Conservation (phyloP, 2,888 invertebrate genomes). For the Gandaritis pyraliata region DNA sequence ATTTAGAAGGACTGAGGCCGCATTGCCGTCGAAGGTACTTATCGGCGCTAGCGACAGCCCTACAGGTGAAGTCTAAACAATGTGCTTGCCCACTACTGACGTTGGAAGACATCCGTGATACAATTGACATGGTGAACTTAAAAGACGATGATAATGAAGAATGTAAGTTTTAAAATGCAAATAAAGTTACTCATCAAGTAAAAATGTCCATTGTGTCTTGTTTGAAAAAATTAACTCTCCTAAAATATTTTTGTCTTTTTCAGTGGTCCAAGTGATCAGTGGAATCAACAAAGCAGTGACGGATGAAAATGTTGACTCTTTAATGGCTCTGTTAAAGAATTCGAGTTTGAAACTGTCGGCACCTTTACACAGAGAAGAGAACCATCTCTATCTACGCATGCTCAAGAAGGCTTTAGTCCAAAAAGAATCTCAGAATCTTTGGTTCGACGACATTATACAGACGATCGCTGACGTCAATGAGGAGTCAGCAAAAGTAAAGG, state of each 20-base stretch:
- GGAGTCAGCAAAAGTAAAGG: slow-evolving; percentile 79
- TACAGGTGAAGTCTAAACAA: slow-evolving; percentile 76
- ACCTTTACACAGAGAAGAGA: slow-evolving; percentile 75
- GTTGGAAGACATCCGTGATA: slow-evolving; percentile 87
- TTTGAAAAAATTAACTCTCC: background rate
- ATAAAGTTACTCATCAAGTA: background rate
- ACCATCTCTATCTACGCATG: slow-evolving; percentile 80
- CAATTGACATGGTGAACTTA: slow-evolving; percentile 86
- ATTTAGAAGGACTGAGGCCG: slow-evolving; percentile 79
- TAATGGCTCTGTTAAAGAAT: slow-evolving; percentile 78
- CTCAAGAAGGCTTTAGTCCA: slow-evolving; percentile 78
- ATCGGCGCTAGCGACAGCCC: slow-evolving; percentile 72
- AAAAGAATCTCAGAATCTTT: slow-evolving; percentile 84
- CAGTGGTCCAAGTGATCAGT: slow-evolving; percentile 84
- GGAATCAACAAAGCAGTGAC: slow-evolving; percentile 85
- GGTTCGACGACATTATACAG: slow-evolving; percentile 84
- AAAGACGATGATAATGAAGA: slow-evolving; percentile 85
- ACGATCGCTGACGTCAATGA: slow-evolving; percentile 74
- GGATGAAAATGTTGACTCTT: slow-evolving; percentile 75
- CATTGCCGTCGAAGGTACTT: slow-evolving; percentile 84
- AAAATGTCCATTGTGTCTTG: background rate
- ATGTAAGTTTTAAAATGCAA: slow-evolving; percentile 56
- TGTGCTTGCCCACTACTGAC: slow-evolving; percentile 85
- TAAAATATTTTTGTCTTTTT: slow-evolving; percentile 44
- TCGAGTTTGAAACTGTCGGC: slow-evolving; percentile 73